Evolutionary conservation across 2,797 vertebrate genomes (phyloP), one percentile per base, ranked within the genome.

Genomic region (Xyrichtys novacula): DNA sequence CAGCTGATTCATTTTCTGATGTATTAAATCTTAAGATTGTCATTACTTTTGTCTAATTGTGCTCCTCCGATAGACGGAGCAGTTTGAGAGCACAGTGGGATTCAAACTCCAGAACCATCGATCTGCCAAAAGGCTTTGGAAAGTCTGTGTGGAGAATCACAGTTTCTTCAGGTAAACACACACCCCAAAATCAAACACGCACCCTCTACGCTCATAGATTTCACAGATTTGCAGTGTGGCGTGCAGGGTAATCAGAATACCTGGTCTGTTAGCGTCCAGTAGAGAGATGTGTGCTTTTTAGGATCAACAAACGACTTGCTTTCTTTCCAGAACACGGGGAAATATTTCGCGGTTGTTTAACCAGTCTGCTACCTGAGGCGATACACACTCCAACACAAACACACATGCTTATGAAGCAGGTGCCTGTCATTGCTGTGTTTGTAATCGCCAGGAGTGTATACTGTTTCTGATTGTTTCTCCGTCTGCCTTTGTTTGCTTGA

Each of bases 131-230:
- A 93, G 92, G 73, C 93, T 99, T 77, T 99, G 98, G 98, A 99
- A 99, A 80, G 97, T 98, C 73, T 99, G 97, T 15, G 98, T 99
- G 91, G 98, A 99, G 71, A 96, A 99, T 84, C 98, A 99, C 92
- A 98, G 97, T 76, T 99, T 99, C 87, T 99, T 97, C 94, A 98
- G 98, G 98, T 99, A 94, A 42, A 14, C 53, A 25, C 50, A 47
- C 28, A 23, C 63, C 23, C 0, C 7, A 17, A n/a, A 54, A 39
- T 14, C 15, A 20, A 6, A 48, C 2, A 2, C 12, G 15, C 19
- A 1, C 46, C 47, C 1, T 4, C 14, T 2, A 22, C 23, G 16
- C 25, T 20, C 34, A 11, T 17, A 0, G 20, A 47, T 50, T 25
- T 50, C 7, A 23, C 16, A 50, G 46, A 34, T 58, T 34, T 39